phyloP scores from a whole-genome alignment of 2,113 vertebrate genomes.

The Lophochroa leadbeateri region DNA sequence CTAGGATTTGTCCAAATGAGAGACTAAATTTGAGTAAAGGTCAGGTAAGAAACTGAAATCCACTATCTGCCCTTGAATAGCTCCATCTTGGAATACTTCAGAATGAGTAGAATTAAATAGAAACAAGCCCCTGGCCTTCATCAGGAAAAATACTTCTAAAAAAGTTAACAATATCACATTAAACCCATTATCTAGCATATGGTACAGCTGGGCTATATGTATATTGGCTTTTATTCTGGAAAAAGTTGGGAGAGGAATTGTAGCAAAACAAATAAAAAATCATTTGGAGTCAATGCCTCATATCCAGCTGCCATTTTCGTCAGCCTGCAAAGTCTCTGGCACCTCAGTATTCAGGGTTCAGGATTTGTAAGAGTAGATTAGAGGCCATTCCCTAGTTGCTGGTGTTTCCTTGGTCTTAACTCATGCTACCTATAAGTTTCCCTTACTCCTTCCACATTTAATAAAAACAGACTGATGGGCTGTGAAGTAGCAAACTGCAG shows the following conservation, averaged over 20 bases:
- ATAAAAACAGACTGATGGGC: background rate
- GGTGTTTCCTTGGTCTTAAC: background rate
- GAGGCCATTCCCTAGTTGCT: background rate
- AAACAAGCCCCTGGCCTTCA: background rate
- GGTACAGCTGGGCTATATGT: background rate
- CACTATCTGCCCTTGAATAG: background rate
- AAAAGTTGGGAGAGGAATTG: background rate
- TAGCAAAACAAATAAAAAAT: background rate
- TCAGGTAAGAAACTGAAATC: background rate
- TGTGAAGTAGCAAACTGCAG: background rate
- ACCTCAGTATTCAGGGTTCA: background rate
- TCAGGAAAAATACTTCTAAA: background rate
- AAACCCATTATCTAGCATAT: background rate
- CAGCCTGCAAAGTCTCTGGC: background rate
- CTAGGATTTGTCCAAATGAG: background rate
- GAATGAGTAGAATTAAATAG: background rate
- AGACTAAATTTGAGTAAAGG: background rate
- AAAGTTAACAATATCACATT: accelerated
- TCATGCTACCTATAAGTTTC: background rate
- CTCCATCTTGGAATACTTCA: background rate
- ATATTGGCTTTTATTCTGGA: background rate
- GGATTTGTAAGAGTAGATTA: background rate
- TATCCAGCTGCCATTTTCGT: background rate
- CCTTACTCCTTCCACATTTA: background rate
- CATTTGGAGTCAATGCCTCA: background rate